Base-by-base conservation (phyloP, 1,140 invertebrate genomes). In the Magallana ariakensis region DNA sequence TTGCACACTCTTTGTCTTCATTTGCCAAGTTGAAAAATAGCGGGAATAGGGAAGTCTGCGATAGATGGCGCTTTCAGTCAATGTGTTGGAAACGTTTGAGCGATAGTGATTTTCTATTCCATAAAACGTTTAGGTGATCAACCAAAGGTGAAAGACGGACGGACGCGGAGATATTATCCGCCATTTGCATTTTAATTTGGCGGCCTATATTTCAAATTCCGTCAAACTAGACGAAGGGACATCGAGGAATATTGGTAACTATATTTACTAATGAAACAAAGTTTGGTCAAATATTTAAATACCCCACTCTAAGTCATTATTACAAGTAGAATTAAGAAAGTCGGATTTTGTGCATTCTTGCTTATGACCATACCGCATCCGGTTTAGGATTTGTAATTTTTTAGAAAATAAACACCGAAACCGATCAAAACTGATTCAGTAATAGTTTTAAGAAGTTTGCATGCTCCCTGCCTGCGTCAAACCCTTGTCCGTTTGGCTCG, bases 131-230 rank as follows among this genome's bases (percentile, higher is more conserved):
- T 26, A 22, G 11, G 19, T 70, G 66, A 70, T 70, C 19, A 70
- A 26, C 19, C 80, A 53, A 81, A 81, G 80, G 80, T 81, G 80
- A 81, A 81, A 81, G 80, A 56, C 80, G 55, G 80, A 56, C 80
- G 80, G 80, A 81, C 80, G 80, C 80, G 80, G 80, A 81, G 55
- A 81, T 54, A 81, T 15, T 62, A 55, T 81, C 80, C 80, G 80
- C 80, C 80, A 81, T 81, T 81, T 81, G 80, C 80, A 81, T 56
- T 54, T 55, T 26, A 81, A 13, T 56, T 55, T 16, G 46, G 55
- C 46, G 55, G 46, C 80, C 46, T 54, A 81, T 33, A 13, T 81
- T 54, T 55, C 46, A 81, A 81, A 53, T 81, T 55, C 19, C 55
- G 55, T 81, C 80, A 53, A 7, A 16, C n/a, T 3, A 54, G 15